phyloP scores from a whole-genome alignment of 2,113 vertebrate species.

The Origma solitaria region DNA sequence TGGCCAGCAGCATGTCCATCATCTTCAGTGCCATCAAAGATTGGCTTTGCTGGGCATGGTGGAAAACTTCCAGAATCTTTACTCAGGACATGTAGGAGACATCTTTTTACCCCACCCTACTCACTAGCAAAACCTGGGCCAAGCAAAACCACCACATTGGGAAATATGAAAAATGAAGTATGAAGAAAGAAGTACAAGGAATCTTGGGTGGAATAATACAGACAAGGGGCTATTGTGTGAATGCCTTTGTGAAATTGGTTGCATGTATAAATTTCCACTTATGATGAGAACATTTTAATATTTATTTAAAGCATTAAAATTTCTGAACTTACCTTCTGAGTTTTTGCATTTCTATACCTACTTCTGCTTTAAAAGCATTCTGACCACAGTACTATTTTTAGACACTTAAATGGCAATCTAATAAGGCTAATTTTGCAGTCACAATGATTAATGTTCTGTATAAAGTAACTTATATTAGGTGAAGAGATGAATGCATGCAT shows the following conservation, averaged over 20 bases:
- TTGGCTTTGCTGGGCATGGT: too few species aligned
- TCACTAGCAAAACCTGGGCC: too few species aligned
- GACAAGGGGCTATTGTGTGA: fast-evolving
- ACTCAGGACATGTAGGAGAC: too few species aligned
- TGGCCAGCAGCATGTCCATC: too few species aligned
- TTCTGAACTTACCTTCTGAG: neutral
- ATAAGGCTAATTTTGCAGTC: neutral
- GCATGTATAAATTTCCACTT: neutral
- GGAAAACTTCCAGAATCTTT: too few species aligned
- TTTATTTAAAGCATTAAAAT: neutral
- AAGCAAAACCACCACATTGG: too few species aligned
- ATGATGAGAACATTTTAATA: neutral
- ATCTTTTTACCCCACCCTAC: too few species aligned
- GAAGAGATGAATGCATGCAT: neutral
- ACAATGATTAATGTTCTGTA: constrained; percentile 14
- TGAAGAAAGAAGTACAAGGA: neutral
- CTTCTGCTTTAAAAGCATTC: neutral
- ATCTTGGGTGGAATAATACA: neutral
- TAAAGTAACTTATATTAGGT: neutral
- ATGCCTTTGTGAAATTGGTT: neutral
- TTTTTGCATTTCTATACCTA: neutral
- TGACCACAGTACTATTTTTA: neutral
- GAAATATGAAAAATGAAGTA: neutral
- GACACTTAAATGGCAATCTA: neutral
- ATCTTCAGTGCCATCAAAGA: too few species aligned